Conservation (phyloP, 2,888 invertebrate species). For the Andrena haemorrhoa region DNA sequence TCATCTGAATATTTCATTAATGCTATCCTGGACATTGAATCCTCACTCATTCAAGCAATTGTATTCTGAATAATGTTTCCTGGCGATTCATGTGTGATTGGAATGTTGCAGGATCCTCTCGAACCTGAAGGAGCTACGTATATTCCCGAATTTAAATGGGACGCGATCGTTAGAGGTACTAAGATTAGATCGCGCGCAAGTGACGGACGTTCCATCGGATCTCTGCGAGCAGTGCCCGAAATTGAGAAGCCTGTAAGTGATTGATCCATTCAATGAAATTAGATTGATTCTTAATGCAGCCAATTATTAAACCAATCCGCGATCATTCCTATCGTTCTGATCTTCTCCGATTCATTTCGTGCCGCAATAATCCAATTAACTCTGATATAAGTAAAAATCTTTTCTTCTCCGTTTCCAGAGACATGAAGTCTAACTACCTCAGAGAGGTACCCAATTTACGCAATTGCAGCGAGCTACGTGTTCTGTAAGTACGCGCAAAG, state of each 20-base stretch:
- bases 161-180: constrained; percentile 92
- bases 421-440: constrained; percentile 94
- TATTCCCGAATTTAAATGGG: constrained; percentile 94
- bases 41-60: too few relatives aligned
- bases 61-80: too few relatives aligned
- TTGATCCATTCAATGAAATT: not conserved
- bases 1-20: too few relatives aligned
- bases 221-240: constrained; percentile 92
- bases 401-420: constrained; percentile 86
- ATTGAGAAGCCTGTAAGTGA: constrained; percentile 93
- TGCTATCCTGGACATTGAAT: too few relatives aligned
- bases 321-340: too few relatives aligned
- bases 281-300: not conserved
- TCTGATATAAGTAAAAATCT: too few relatives aligned
- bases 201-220: constrained; percentile 89
- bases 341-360: too few relatives aligned
- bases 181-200: constrained; percentile 93
- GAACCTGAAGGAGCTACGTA: constrained; percentile 91
- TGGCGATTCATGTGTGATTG: not conserved
- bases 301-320: not conserved
- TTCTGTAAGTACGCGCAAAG: constrained; percentile 90
- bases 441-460: constrained; percentile 91
- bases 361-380: too few relatives aligned
- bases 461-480: constrained; percentile 92
- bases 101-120: constrained; percentile 91